phyloP scores from a whole-genome alignment of 2,888 invertebrate species.

The Agrotis puta region DNA sequence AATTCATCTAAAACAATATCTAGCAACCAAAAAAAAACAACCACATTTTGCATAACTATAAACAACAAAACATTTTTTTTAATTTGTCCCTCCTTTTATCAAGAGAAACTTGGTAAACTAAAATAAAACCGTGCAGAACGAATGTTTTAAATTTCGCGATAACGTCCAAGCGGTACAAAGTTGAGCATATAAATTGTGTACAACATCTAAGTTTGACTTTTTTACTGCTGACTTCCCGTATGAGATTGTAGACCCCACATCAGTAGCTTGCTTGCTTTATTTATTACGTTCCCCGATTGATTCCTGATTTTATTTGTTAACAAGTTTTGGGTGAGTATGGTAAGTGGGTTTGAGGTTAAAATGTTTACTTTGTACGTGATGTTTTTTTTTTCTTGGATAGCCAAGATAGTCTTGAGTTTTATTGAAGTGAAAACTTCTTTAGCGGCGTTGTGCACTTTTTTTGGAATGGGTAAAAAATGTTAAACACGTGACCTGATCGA shows the following conservation, averaged over 20 bases:
- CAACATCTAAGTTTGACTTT: constrained; percentile 64
- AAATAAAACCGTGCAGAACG: constrained; percentile 66
- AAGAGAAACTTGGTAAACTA: constrained; percentile 65
- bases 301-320: constrained; percentile 58
- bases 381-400: too few species aligned
- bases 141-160: constrained; percentile 77
- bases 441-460: too few species aligned
- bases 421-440: too few species aligned
- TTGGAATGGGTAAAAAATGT: too few species aligned
- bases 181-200: constrained; percentile 63
- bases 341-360: constrained; percentile 31
- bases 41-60: constrained; percentile 22
- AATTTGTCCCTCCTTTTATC: constrained; percentile 58
- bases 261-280: constrained; percentile 60
- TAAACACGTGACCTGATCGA: too few species aligned
- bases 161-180: constrained; percentile 69
- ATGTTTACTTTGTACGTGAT: constrained; percentile 15
- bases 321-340: constrained; percentile 53
- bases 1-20: neutral
- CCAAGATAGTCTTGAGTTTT: too few species aligned
- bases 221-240: constrained; percentile 62
- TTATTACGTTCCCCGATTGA: constrained; percentile 65
- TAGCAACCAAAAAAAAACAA: constrained; percentile 16
- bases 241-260: constrained; percentile 60
- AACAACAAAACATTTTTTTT: constrained; percentile 51